Evolutionary conservation across 2,113 vertebrate species (phyloP).

Genomic region (Mobula birostris): DNA sequence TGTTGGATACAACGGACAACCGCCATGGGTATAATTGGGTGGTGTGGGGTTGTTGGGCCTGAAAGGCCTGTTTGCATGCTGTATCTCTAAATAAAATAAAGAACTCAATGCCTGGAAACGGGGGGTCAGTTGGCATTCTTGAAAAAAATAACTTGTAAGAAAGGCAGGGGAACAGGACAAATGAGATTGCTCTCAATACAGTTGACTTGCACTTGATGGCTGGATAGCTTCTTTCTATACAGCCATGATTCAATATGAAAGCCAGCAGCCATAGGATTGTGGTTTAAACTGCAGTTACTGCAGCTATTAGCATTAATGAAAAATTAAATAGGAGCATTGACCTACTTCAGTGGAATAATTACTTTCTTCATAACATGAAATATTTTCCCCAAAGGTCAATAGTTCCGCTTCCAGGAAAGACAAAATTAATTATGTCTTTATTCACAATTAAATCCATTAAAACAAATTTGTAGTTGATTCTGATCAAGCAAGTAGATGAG

Average conservation of each 20-base stretch:
- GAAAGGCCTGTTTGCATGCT: too few species aligned
- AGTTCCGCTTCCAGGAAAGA: background rate
- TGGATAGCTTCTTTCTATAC: too few species aligned
- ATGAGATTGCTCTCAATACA: too few species aligned
- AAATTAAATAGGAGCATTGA: background rate
- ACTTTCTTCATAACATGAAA: background rate
- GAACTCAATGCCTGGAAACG: too few species aligned
- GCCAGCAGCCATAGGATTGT: background rate
- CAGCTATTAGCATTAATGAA: background rate
- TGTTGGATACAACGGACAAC: too few species aligned
- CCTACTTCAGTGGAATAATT: background rate
- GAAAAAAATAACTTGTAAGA: too few species aligned
- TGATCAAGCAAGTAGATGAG: background rate
- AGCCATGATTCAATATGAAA: background rate
- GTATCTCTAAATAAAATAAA: too few species aligned
- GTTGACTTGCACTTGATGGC: too few species aligned
- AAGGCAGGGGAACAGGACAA: too few species aligned
- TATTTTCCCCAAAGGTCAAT: background rate
- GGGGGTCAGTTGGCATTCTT: too few species aligned
- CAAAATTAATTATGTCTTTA: background rate
- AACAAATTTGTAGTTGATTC: background rate
- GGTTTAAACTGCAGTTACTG: background rate
- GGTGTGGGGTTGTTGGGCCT: too few species aligned
- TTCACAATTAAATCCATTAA: conserved; percentile 9
- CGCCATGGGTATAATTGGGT: too few species aligned